Evolutionary conservation across 2,888 invertebrate genomes (phyloP), one percentile per base, ranked within the genome.

Genomic region (Leptothorax acervorum): DNA sequence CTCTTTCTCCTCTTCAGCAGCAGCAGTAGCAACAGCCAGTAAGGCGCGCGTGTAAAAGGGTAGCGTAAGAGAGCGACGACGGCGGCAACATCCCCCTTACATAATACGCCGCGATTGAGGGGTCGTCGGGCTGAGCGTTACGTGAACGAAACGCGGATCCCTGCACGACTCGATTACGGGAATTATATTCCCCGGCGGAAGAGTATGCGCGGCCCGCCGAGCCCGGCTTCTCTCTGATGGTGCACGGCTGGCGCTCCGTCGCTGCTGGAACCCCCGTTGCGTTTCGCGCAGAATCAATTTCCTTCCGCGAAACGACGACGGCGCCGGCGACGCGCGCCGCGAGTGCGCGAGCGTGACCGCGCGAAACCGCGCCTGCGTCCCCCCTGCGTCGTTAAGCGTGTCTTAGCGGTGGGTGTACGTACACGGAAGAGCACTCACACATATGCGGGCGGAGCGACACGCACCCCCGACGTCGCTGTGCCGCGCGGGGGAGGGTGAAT

Each of bases 281-380:
- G 78, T 88, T 89, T 89, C 93, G 93, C 93, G 93, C 93, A 93
- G 93, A 93, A 93, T 93, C 93, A 93, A 93, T 93, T 93, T 93
- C 92, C 90, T 92, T 35, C 35, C 90, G 89, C 89, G 87, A 84
- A 85, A 87, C 88, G 88, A 89, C 88, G 88, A 83, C 88, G 90
- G 74, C 79, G 79, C 35, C 70, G 71, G 11, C 82, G 57, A 85
- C 82, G 78, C 83, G 84, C 62, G 85, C 83, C 85, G 89, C 85
- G 83, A 85, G 79, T 87, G 89, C 90, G 89, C 88, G 84, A 85
- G 86, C 89, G 87, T 85, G 74, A 76, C 48, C 71, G 53, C 51
- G 75, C 39, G 73, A 42, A 35, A 63, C 51, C 68, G 85, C 85
- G 82, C 86, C 53, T 85, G 84, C 82, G 84, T 82, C 55, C 42